Percentiles rank a stretch among this genome's conserved stretches.
These are phyloP conservation scores for Rattus norvegicus DNA, from an alignment of 2,113 vertebrate species.

Conservation along the genomic window GRCr8 NC_086021.1:182078001-182078500, in stretches of 20 bases:
- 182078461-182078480: background rate
- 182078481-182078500: background rate
- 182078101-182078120: background rate
- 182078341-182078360: background rate
- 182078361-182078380: background rate
- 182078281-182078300: background rate
- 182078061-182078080: background rate
- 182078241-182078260: accelerated
- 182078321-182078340: accelerated
- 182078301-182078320: background rate
- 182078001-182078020: background rate
- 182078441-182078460: background rate
- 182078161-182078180: accelerated
- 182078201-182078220: accelerated
- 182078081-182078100: accelerated
- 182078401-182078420: accelerated
- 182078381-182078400: accelerated
- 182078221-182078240: accelerated
- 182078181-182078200: background rate
- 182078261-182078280: background rate
- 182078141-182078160: background rate
- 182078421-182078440: too few species aligned
- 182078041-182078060: background rate
- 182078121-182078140: accelerated
- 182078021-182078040: too few species aligned